Evolutionary conservation across 1,140 invertebrate species (phyloP).

Genomic region (Lordiphosa clarofinis): DNA sequence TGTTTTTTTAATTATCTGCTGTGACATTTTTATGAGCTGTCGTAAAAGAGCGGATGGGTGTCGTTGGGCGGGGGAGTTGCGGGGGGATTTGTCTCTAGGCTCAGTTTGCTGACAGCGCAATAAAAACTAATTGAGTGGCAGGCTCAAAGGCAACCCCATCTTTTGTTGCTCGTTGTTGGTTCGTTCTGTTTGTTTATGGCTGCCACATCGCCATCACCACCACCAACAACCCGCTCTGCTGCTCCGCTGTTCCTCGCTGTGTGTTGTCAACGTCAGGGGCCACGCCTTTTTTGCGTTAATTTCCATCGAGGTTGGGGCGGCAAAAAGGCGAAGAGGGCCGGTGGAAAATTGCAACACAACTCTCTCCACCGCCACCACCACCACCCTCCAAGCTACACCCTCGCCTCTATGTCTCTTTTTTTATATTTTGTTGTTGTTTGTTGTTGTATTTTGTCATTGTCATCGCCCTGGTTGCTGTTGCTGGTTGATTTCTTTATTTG

Average conservation of each 20-base stretch:
- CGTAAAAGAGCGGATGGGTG: constrained; percentile 41
- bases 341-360: constrained; percentile 30
- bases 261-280: constrained; percentile 57
- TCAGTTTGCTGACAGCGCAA: constrained; percentile 62
- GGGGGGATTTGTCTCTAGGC: constrained; percentile 12
- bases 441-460: constrained; percentile 47
- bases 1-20: constrained; percentile 51
- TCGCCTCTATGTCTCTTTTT: constrained; percentile 7
- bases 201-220: constrained; percentile 4
- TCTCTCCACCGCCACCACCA: neutral
- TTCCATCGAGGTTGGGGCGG: constrained; percentile 47
- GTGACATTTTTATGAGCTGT: constrained; percentile 71
- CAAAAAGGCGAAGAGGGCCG: constrained; percentile 1
- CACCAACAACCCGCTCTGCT: constrained; percentile 10
- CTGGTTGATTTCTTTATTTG: constrained; percentile 18
- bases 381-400: neutral
- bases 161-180: constrained; percentile 34
- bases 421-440: constrained; percentile 21
- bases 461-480: constrained; percentile 22
- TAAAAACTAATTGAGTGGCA: constrained; percentile 74
- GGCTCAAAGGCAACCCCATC: constrained; percentile 32
- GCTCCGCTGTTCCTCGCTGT: constrained; percentile 12
- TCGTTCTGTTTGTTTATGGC: constrained; percentile 65
- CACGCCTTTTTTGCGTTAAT: constrained; percentile 76
- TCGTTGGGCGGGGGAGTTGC: too few relatives aligned